Base-by-base conservation (phyloP, 2,888 invertebrate species). In the Hypomecis punctinalis region DNA sequence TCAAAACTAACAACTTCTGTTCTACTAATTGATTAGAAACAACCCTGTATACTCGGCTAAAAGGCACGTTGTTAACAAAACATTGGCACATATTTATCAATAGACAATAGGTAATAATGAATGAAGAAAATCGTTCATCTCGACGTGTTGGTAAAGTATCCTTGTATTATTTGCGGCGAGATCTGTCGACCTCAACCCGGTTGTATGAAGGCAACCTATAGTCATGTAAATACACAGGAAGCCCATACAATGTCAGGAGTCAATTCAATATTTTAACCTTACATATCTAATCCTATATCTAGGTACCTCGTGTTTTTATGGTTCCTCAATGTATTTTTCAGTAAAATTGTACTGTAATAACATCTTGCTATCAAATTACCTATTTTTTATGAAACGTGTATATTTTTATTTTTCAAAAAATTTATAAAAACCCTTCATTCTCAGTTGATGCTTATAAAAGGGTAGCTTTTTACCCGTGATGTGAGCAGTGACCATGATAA, bases 221-320 rank as follows among this genome's bases (percentile, higher is more conserved):
- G 86, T 82, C 82, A 90, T 89, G 89, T 82, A 82, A 73, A 91
- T 90, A 90, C 85, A 84, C 90, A 91, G 90, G 91, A 91, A 91
- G 86, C 85, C 75, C 73, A 78, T 73, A 83, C 90, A 90, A 89
- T 91, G 90, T 83, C 89, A 89, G 85, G 81, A 89, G 80, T 70
- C 73, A 61, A 73, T 74, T 73, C 69, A 70, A 77, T 75, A 74
- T 70, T 75, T 72, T 66, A 76, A 70, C 54, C 47, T 37, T 10
- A 46, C 46, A 49, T 54, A 61, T 60, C 39, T 46, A 23, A 23
- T 23, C 10, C 6, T 39, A n/a, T n/a, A n/a, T n/a, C n/a, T n/a
- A n/a, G n/a, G n/a, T 33, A 47, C 58, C 61, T 67, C 51, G 39
- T 53, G 56, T 65, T 67, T 72, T 69, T 56, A 74, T 62, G 67